Evolutionary conservation across 2,113 vertebrate species (phyloP).

Genomic region (Poicephalus gulielmi): DNA sequence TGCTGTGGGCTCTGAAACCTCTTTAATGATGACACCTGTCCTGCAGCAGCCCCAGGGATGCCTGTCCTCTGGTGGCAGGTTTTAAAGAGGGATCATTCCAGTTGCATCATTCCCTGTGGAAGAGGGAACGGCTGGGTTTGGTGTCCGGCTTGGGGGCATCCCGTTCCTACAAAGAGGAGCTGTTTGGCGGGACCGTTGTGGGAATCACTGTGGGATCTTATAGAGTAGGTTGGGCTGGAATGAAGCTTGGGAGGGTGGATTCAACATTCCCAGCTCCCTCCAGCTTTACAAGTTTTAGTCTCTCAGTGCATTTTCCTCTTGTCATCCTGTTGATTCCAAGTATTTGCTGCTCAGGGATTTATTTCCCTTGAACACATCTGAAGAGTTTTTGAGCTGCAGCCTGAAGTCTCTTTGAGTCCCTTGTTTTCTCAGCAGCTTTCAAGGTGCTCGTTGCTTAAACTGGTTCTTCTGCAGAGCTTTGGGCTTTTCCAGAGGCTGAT

Average conservation of each 20-base stretch:
- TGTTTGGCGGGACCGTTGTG: rapidly evolving
- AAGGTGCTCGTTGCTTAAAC: neutral
- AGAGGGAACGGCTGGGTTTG: neutral
- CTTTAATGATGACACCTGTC: neutral
- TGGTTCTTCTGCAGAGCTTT: neutral
- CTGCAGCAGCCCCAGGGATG: neutral
- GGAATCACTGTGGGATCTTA: rapidly evolving
- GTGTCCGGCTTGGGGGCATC: neutral
- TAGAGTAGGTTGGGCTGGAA: neutral
- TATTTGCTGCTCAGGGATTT: neutral
- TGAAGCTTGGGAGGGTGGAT: neutral
- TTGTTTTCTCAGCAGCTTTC: neutral
- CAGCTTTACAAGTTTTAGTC: neutral
- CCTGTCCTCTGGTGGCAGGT: rapidly evolving
- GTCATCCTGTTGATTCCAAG: neutral
- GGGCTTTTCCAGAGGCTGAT: neutral
- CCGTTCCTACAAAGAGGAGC: neutral
- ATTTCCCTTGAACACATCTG: neutral
- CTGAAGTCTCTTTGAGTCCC: neutral
- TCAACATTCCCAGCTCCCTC: rapidly evolving
- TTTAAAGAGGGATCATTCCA: neutral
- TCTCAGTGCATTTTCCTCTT: neutral
- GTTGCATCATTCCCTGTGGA: neutral
- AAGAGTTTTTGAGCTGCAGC: neutral
- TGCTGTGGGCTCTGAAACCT: neutral